Percentiles rank a stretch among this genome's conserved stretches.
Evolutionary conservation across 2,888 invertebrate genomes (phyloP).

Genomic region (Tupiocoris notatus): DNA sequence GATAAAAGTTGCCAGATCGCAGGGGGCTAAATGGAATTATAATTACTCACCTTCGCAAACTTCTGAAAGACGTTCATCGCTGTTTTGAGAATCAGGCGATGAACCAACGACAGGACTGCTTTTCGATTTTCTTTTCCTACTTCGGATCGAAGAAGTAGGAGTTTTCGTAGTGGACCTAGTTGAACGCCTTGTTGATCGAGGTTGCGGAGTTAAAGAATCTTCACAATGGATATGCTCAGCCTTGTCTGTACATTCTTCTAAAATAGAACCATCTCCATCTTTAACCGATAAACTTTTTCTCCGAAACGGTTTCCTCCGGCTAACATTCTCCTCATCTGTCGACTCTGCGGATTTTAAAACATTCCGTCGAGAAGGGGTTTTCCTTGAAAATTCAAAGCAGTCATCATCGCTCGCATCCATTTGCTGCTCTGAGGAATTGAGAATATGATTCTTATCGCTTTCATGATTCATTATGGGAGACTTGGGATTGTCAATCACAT

Average conservation of each 20-base stretch:
- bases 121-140: constrained; percentile 27
- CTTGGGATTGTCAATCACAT: no score
- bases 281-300: background rate
- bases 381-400: background rate
- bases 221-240: no score
- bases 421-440: background rate
- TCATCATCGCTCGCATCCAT: background rate
- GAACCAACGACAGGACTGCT: constrained; percentile 8
- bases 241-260: background rate
- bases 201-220: background rate
- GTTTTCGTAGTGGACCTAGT: constrained; percentile 9
- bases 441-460: background rate
- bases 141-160: background rate
- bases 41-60: background rate
- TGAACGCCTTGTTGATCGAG: background rate
- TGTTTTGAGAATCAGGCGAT: background rate
- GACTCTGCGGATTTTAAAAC: background rate
- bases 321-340: background rate
- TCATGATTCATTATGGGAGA: background rate
- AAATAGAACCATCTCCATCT: background rate
- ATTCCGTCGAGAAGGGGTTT: background rate
- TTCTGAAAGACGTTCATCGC: background rate
- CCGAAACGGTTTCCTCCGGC: background rate
- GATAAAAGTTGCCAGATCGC: no score
- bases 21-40: no score